Percentiles rank a stretch among this genome's conserved stretches.
Conservation (phyloP, 1,140 invertebrate genomes). For the Bathynomus jamesi region DNA sequence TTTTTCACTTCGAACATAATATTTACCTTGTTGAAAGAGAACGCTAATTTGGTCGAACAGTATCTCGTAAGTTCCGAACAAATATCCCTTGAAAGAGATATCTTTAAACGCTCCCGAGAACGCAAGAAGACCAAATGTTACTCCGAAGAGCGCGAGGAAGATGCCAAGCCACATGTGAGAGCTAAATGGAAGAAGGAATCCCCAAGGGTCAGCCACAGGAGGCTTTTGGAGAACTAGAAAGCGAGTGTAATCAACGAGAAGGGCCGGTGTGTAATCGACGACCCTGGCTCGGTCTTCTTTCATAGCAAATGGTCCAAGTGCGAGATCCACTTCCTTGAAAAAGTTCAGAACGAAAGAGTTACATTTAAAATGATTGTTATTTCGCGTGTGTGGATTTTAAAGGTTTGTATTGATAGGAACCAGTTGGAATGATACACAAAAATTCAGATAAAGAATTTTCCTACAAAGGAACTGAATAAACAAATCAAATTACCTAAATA, state of each 20-base stretch:
- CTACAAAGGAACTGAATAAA: too few relatives aligned
- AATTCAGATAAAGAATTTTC: background rate
- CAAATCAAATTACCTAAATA: too few relatives aligned
- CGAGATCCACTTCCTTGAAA: conserved; percentile 8
- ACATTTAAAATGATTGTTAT: background rate
- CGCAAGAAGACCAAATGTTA: background rate
- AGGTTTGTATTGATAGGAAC: background rate
- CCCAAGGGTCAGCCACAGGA: conserved; percentile 13
- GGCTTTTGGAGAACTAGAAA: background rate
- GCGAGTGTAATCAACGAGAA: conserved; percentile 1
- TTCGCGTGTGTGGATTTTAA: background rate
- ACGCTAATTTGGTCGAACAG: too few relatives aligned
- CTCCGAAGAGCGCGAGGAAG: background rate
- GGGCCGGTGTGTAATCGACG: conserved; percentile 7
- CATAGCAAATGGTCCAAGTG: conserved; percentile 5
- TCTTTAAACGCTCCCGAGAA: too few relatives aligned
- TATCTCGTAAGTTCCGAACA: too few relatives aligned
- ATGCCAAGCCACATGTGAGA: conserved; percentile 2
- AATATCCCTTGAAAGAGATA: too few relatives aligned
- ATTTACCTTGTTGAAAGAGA: too few relatives aligned
- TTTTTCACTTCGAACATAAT: too few relatives aligned
- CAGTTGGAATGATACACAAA: background rate
- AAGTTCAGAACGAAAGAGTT: background rate
- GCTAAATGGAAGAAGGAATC: background rate
- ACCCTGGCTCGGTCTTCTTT: conserved; percentile 6